Percentiles rank a stretch among this genome's conserved stretches.
Conservation (phyloP, 2,797 vertebrate genomes). For the Peromyscus eremicus region DNA sequence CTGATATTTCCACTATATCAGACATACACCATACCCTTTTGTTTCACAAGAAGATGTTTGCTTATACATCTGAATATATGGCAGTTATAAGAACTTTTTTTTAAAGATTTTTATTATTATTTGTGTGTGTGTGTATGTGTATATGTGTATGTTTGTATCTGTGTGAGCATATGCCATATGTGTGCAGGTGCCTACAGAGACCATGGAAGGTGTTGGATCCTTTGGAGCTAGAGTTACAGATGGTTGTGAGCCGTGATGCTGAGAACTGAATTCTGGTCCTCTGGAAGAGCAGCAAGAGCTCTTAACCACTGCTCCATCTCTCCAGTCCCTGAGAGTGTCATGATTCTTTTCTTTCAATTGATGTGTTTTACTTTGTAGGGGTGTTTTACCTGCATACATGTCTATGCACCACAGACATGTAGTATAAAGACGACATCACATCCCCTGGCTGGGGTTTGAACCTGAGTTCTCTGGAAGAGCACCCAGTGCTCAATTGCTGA, state of each 20-base stretch:
- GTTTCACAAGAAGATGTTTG: slow-evolving; percentile 36
- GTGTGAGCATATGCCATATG: not conserved
- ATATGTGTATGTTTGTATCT: not conserved
- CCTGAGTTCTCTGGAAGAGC: not conserved
- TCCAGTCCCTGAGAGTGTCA: not conserved
- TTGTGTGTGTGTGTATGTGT: not conserved
- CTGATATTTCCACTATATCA: not conserved
- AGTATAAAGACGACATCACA: not conserved
- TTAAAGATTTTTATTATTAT: not conserved
- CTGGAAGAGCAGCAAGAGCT: not conserved
- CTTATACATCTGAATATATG: not conserved
- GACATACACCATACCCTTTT: not conserved
- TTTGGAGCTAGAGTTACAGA: not conserved
- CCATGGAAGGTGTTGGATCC: not conserved
- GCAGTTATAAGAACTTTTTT: not conserved
- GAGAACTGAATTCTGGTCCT: not conserved
- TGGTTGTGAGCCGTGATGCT: not conserved
- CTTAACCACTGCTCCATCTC: not conserved
- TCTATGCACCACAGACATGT: not conserved
- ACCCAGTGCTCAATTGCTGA: not conserved
- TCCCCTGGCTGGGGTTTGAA: not conserved
- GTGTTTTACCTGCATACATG: not conserved
- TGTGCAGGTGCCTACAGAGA: not conserved
- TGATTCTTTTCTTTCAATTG: not conserved
- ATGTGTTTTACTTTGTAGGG: not conserved